phyloP scores from a whole-genome alignment of 2,113 vertebrate genomes.

The Podarcis cretensis region DNA sequence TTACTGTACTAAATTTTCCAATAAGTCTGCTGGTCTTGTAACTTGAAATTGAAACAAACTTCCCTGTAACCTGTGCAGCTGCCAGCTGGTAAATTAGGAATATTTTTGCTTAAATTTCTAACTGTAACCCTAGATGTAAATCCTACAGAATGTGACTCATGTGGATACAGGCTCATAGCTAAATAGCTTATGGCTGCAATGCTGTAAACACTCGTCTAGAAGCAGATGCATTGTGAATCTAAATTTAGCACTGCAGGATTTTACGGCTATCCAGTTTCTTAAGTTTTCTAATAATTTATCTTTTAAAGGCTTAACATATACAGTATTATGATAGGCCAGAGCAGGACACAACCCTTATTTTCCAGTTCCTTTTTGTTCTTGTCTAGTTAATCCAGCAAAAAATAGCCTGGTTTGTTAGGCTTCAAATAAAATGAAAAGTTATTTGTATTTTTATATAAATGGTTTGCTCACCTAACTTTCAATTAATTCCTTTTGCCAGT shows the following conservation, averaged over 20 bases:
- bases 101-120: not conserved
- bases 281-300: not conserved
- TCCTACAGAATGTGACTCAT: too few relatives aligned
- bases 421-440: not conserved
- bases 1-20: too few relatives aligned
- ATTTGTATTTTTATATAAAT: not conserved
- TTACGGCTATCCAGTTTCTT: not conserved
- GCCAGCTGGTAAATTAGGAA: not conserved
- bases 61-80: not conserved
- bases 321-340: not conserved
- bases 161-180: too few relatives aligned
- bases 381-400: not conserved
- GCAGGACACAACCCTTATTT: not conserved
- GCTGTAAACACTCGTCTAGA: too few relatives aligned
- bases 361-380: not conserved
- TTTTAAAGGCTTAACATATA: too few relatives aligned
- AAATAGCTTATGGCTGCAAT: not conserved
- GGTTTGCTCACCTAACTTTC: not conserved
- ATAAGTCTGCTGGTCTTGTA: not conserved
- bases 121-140: too few relatives aligned
- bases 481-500: not conserved
- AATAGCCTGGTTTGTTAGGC: not conserved
- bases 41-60: not conserved
- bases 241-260: too few relatives aligned
- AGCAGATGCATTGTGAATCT: too few relatives aligned